Conservation (phyloP, 2,113 vertebrate species). For the Emydura subglobosa region DNA sequence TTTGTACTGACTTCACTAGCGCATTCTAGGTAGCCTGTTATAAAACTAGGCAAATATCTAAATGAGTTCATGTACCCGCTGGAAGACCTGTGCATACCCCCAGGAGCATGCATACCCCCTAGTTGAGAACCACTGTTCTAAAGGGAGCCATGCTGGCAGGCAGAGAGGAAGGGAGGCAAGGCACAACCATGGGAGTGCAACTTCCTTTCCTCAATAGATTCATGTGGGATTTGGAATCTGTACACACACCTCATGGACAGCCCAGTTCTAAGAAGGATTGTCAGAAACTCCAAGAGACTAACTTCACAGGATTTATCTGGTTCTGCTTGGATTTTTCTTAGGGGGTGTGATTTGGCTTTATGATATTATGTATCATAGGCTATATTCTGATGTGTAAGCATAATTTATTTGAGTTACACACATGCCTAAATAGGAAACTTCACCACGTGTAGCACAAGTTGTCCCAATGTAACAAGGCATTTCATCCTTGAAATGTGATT, state of each 20-base stretch:
- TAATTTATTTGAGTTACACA: background rate
- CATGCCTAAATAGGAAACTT: rapidly evolving
- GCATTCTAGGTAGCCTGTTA: too few relatives aligned
- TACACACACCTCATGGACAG: background rate
- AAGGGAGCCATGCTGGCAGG: background rate
- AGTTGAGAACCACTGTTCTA: too few relatives aligned
- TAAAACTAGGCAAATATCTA: too few relatives aligned
- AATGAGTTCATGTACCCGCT: too few relatives aligned
- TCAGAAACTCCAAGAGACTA: background rate
- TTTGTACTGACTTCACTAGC: too few relatives aligned
- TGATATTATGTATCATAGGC: background rate
- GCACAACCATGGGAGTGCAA: background rate
- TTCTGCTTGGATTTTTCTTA: background rate
- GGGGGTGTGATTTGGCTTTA: background rate
- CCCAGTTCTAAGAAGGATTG: background rate
- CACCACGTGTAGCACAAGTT: background rate
- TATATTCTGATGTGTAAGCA: background rate
- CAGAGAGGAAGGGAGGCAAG: background rate
- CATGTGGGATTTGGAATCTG: rapidly evolving
- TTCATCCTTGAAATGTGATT: background rate
- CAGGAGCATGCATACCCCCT: too few relatives aligned
- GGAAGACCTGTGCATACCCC: too few relatives aligned
- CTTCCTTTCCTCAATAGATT: background rate
- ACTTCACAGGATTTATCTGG: background rate
- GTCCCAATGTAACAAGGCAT: background rate